Evolutionary conservation across 1,140 invertebrate genomes (phyloP).

Genomic region (Atopsyche davidsoni): DNA sequence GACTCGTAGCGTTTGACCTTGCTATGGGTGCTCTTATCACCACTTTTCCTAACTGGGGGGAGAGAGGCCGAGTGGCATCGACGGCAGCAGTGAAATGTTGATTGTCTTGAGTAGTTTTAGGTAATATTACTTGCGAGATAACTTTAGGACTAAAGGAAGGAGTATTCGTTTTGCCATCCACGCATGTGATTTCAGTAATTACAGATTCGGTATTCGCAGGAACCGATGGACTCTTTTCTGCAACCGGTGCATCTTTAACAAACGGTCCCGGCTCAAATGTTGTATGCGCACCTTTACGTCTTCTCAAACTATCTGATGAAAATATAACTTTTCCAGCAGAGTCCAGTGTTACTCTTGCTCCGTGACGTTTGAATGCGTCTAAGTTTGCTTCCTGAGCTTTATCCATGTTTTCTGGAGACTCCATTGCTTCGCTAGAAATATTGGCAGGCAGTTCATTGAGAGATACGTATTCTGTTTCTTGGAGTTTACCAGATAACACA

Average conservation of each 20-base stretch:
- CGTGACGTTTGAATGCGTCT: slow-evolving; percentile 38
- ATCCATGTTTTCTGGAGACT: slow-evolving; percentile 40
- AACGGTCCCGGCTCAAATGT: slow-evolving; percentile 79
- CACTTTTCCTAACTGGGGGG: slow-evolving; percentile 56
- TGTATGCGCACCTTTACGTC: slow-evolving; percentile 73
- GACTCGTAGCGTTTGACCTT: slow-evolving; percentile 37
- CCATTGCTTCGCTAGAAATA: slow-evolving; percentile 46
- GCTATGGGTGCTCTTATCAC: slow-evolving; percentile 55
- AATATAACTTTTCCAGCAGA: slow-evolving; percentile 86
- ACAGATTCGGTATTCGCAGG: background rate
- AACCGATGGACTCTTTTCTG: slow-evolving; percentile 18
- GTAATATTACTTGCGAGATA: too few relatives aligned
- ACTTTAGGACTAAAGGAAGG: too few relatives aligned
- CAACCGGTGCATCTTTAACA: slow-evolving; percentile 56
- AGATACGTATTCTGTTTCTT: slow-evolving; percentile 72
- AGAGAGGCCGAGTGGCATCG: slow-evolving; percentile 25
- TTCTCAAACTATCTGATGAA: slow-evolving; percentile 78
- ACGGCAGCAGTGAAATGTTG: background rate
- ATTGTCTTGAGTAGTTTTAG: background rate
- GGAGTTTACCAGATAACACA: slow-evolving; percentile 49
- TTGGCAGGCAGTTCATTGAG: slow-evolving; percentile 69
- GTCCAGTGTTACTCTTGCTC: slow-evolving; percentile 77
- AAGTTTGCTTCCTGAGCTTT: slow-evolving; percentile 37
- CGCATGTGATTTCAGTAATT: too few relatives aligned
- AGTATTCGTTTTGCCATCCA: too few relatives aligned